Evolutionary conservation across 2,797 vertebrate species (phyloP), one percentile per base, ranked within the genome.

Genomic region (Manis crassicaudata): DNA sequence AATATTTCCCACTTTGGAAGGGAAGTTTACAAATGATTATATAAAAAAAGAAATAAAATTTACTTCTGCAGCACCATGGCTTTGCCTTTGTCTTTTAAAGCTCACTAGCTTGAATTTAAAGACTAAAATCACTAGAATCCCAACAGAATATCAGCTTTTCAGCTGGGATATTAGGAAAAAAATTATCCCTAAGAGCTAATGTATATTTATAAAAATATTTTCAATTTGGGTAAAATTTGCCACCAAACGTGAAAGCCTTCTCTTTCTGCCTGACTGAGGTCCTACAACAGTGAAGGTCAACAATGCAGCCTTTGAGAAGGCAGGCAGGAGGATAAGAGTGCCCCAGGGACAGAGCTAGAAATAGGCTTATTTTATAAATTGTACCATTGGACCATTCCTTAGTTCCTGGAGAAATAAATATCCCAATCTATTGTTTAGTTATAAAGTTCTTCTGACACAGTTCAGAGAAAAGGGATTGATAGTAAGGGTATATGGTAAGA

Each of bases 401-500:
- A 72, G 62, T 90, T 93, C 85, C 50, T 29, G 11, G 88, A 58
- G 46, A 91, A 96, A 88, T 37, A 91, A 91, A 93, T 79, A 91
- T 12, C 35, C 67, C 17, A 60, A 29, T 25, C 27, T 60, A 60
- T 2, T 81, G 68, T 77, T 92, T 72, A 90, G 87, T 84, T 79
- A 85, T 29, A 79, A 88, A 88, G 37, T 11, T 96, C 56, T 93
- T 95, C 70, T 27, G 27, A 96, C 96, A 72, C 25, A 58, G 35
- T 87, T 94, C 75, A 88, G 81, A 93, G 91, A 83, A 73, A 84
- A 84, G 9, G 68, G 35, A 52, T 46, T 63, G 86, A 50, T 70
- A 67, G 18, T 88, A 10, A 77, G 75, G 65, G n/a, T 80, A 46
- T 40, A 79, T 17, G 13, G 20, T 40, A 54, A 40, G 58, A 80